Evolutionary conservation across 2,797 vertebrate genomes (phyloP).

Genomic region (Brachymystax lenok): DNA sequence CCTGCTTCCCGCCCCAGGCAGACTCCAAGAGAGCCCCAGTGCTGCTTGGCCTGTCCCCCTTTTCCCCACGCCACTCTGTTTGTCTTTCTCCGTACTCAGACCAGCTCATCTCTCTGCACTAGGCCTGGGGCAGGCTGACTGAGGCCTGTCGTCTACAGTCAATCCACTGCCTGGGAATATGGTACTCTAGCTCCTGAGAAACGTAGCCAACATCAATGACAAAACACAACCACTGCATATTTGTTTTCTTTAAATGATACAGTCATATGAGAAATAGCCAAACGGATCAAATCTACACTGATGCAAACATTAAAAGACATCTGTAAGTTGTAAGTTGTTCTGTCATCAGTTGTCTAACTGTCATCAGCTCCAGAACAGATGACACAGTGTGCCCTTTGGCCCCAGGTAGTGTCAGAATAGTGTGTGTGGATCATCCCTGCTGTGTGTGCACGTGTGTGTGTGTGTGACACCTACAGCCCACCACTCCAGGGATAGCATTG

Average conservation of each 20-base stretch:
- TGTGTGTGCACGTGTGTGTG: conserved; percentile 17
- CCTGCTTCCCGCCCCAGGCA: conserved; percentile 40
- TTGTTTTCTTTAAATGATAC: no score
- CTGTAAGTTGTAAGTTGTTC: neutral
- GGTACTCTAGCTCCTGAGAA: neutral
- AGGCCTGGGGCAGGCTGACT: neutral
- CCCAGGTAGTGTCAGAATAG: conserved; percentile 64
- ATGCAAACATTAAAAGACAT: no score
- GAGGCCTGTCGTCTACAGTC: neutral
- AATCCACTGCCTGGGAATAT: neutral
- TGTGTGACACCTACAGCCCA: conserved; percentile 49
- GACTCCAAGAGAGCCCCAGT: neutral
- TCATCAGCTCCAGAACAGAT: neutral
- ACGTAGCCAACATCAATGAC: neutral
- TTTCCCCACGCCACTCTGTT: neutral
- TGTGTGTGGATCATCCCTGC: conserved; percentile 28
- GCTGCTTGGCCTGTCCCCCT: neutral
- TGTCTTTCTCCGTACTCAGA: conserved; percentile 14
- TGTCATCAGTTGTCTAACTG: neutral
- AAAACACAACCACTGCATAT: neutral
- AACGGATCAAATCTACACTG: no score
- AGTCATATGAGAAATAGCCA: no score
- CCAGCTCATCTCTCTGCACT: conserved; percentile 7
- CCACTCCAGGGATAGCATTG: conserved; percentile 24
- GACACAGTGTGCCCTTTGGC: conserved; percentile 10